phyloP scores from a whole-genome alignment of 2,888 invertebrate species.

The Aspidiotus rigidus region DNA sequence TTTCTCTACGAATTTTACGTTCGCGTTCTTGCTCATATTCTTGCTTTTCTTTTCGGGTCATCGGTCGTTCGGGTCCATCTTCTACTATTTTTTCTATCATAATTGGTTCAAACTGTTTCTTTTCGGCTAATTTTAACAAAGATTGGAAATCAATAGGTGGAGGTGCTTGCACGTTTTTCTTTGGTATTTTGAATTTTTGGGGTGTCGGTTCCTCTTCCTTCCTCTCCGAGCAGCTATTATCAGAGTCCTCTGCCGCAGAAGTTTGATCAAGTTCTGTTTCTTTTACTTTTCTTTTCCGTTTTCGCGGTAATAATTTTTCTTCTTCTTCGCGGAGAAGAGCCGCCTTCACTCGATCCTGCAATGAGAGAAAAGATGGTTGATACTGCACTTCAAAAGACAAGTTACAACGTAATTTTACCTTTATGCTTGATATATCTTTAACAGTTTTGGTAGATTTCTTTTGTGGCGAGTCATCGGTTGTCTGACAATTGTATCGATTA shows the following conservation, averaged over 20 bases:
- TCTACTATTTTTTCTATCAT: slow-evolving; percentile 50
- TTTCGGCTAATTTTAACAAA: slow-evolving; percentile 68
- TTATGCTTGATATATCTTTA: slow-evolving; percentile 47
- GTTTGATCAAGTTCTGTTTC: slow-evolving; percentile 40
- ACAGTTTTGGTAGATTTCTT: slow-evolving; percentile 41
- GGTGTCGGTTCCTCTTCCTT: slow-evolving; percentile 44
- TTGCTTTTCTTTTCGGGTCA: slow-evolving; percentile 70
- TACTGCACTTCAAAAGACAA: neutral
- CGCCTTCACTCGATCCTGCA: slow-evolving; percentile 59
- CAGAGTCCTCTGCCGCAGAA: slow-evolving; percentile 41
- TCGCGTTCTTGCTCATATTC: slow-evolving; percentile 59
- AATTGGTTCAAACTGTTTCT: slow-evolving; percentile 72
- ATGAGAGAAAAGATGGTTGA: neutral
- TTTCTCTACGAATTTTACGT: neutral
- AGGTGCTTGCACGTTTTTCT: slow-evolving; percentile 53
- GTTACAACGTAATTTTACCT: slow-evolving; percentile 40
- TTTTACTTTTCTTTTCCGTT: slow-evolving; percentile 49
- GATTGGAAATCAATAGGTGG: slow-evolving; percentile 71
- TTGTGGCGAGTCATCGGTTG: slow-evolving; percentile 49
- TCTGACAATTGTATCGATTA: slow-evolving; percentile 66
- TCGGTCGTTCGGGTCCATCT: slow-evolving; percentile 57
- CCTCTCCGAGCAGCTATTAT: slow-evolving; percentile 40
- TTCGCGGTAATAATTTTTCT: slow-evolving; percentile 61
- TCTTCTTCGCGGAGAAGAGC: slow-evolving; percentile 62
- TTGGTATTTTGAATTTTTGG: slow-evolving; percentile 47